A percentile compares a stretch with the other conserved stretches of the same genome.
These are phyloP conservation scores for Ariolimax columbianus DNA, from an alignment of 2,888 invertebrate species.

Conservation along the genomic window DNA sequence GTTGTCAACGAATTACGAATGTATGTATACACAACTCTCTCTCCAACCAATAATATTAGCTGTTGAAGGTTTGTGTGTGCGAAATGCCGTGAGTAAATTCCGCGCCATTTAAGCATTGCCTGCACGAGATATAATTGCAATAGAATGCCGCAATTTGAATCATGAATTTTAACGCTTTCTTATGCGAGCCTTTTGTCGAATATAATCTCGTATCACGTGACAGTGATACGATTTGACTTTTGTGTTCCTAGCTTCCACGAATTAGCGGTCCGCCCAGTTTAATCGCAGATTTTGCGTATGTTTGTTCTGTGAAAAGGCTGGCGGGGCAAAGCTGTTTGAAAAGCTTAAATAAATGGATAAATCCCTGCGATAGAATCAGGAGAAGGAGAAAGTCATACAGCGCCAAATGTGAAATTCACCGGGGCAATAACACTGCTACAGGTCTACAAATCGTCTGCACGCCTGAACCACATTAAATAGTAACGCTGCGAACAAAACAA, in stretches of 20 bases:
- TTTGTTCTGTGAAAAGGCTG: background rate
- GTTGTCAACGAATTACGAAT: background rate
- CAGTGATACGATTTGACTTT: background rate
- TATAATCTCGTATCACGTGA: background rate
- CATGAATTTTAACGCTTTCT: constrained; percentile 6
- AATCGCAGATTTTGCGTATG: background rate
- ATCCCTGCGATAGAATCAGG: too few species aligned
- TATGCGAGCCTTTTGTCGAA: background rate
- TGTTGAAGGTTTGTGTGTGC: background rate
- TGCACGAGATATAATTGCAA: background rate
- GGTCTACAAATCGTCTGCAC: too few species aligned
- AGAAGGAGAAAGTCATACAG: too few species aligned
- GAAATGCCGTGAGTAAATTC: background rate
- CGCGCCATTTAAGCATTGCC: constrained; percentile 3
- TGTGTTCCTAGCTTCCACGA: too few species aligned
- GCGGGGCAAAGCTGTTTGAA: background rate
- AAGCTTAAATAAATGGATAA: background rate
- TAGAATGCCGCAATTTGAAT: background rate
- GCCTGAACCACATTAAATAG: too few species aligned
- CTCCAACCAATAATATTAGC: background rate
- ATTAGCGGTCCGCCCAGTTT: background rate
- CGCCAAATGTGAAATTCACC: too few species aligned
- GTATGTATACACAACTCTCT: background rate
- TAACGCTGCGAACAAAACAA: too few species aligned
- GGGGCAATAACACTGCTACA: too few species aligned